Evolutionary conservation across 2,888 invertebrate species (phyloP), one percentile per base, ranked within the genome.

Genomic region (Chironomus riparius): DNA sequence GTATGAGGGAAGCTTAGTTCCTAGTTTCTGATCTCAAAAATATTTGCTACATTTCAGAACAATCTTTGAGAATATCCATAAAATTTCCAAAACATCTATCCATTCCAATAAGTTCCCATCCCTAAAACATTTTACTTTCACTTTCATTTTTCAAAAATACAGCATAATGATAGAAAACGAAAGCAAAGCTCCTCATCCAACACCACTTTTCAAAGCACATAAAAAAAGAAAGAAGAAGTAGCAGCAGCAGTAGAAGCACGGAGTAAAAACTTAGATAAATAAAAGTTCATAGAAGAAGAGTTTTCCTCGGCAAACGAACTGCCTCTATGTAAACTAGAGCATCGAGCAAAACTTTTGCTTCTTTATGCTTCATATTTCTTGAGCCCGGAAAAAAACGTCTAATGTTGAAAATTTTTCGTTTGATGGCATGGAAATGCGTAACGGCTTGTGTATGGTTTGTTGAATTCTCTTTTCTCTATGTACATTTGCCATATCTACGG

Each of bases 91-190:
- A 3, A 38, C 1, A 10, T 38, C 28, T 28, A 28, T 24, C 6
- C 28, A 28, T 28, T n/a, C 28, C 7, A 38, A 10, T 10, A 38
- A 38, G 38, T 38, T 38, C 10, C 38, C 10, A 38, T 38, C 38
- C 38, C 38, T 38, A 38, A 38, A 7, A 1, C 38, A 38, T 38
- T 38, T 61, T 38, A 68, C 74, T 74, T 74, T 74, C 48, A 68
- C 68, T 74, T 74, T 74, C 73, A 65, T 61, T 73, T 73, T 73
- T 65, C 62, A 73, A 62, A 71, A 56, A 50, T 38, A 50, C n/a
- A 18, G 18, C n/a, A 47, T 21, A 70, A 22, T 48, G 13, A 21
- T 7, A 56, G 18, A 18, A 56, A 47, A 56, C 18, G 18, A 18
- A 56, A 28, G 18, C 18, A 56, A 56, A 38, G 38, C 38, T 38